These are phyloP conservation scores for Gymnarchus niloticus DNA, from an alignment of 2,113 vertebrate genomes.

Conservation along the genomic window DNA sequence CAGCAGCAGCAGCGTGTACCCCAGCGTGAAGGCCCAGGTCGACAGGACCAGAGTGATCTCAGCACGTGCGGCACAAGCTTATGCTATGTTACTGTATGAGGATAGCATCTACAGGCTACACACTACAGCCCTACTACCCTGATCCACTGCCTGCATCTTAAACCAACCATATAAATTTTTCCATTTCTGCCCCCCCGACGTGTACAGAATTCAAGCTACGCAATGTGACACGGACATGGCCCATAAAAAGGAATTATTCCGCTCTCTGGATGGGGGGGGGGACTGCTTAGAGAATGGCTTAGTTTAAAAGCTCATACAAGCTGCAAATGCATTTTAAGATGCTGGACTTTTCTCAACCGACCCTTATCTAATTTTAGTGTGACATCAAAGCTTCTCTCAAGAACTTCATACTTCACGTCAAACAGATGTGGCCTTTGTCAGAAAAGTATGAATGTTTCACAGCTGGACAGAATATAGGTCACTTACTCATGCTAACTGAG, in stretches of 20 bases:
- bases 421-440: conserved; percentile 16
- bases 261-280: neutral
- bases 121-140: neutral
- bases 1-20: too few species aligned
- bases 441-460: conserved; percentile 21
- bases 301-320: conserved; percentile 11
- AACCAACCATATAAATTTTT: neutral
- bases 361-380: conserved; percentile 29
- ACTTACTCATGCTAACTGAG: conserved; percentile 26
- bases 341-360: neutral
- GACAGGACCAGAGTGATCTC: neutral
- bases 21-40: too few species aligned
- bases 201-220: neutral
- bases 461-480: conserved; percentile 28
- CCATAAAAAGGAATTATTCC: conserved; percentile 22
- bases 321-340: conserved; percentile 14
- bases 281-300: conserved; percentile 1
- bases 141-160: neutral
- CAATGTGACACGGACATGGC: neutral
- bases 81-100: too few species aligned
- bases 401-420: conserved; percentile 14
- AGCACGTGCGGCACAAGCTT: too few species aligned
- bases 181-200: neutral
- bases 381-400: conserved; percentile 11
- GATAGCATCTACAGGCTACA: neutral